Conservation (phyloP, 2,113 vertebrate genomes). For the Cynopterus brachyotis region DNA sequence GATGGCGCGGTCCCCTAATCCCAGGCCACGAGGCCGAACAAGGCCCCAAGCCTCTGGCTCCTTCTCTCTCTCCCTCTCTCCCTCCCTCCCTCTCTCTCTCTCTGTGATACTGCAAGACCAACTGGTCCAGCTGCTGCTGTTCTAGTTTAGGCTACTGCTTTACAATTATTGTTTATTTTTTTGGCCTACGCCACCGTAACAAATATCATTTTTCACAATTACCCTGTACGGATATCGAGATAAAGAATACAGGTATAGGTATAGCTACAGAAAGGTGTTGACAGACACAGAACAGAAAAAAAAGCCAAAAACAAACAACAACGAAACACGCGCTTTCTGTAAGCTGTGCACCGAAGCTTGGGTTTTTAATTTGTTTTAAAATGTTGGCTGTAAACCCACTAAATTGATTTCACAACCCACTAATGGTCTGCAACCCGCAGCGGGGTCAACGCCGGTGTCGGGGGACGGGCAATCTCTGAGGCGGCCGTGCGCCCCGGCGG, state of each 20-base stretch:
- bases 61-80: too few relatives aligned
- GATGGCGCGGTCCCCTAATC: background rate
- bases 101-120: fast-evolving
- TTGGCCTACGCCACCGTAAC: background rate
- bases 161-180: background rate
- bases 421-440: background rate
- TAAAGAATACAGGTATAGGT: background rate
- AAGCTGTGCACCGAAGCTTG: background rate
- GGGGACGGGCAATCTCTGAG: background rate
- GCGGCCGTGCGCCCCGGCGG: fast-evolving
- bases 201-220: background rate
- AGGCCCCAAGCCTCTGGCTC: background rate
- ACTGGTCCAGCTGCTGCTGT: too few relatives aligned
- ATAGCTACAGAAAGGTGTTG: background rate
- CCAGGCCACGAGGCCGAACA: background rate
- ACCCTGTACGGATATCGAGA: background rate
- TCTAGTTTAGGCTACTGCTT: background rate
- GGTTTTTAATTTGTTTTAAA: background rate
- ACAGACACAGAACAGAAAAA: background rate
- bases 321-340: background rate
- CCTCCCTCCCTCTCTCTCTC: too few relatives aligned
- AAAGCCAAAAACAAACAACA: too few relatives aligned
- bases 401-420: constrained; percentile 55
- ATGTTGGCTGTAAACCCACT: constrained; percentile 35
- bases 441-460: background rate